Conservation (phyloP, 2,797 vertebrate genomes). For the Sebastes trivittatus region DNA sequence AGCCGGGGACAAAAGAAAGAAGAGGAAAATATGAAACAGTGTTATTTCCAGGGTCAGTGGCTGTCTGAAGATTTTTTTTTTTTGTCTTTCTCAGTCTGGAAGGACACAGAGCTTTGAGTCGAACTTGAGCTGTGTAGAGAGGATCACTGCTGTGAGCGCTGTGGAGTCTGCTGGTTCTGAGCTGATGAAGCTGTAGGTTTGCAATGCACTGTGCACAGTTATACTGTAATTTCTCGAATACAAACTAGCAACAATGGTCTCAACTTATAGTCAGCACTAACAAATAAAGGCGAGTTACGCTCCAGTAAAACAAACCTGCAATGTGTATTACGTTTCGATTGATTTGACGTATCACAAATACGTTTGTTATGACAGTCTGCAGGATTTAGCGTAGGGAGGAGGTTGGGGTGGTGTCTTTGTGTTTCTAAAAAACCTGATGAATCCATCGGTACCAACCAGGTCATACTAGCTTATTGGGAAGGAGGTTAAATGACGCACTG, state of each 20-base stretch:
- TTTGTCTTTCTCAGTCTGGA: conserved; percentile 15
- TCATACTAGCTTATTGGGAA: no score
- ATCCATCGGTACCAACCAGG: no score
- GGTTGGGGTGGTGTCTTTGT: no score
- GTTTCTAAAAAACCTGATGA: no score
- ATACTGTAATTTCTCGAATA: not conserved
- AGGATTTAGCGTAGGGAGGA: no score
- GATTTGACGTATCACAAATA: no score
- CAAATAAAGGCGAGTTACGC: not conserved
- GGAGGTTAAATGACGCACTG: no score
- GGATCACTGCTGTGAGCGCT: not conserved
- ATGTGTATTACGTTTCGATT: not conserved
- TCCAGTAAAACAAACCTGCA: not conserved
- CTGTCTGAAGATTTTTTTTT: conserved; percentile 32
- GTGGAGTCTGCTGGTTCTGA: not conserved
- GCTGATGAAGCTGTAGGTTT: conserved; percentile 13
- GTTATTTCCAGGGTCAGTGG: conserved; percentile 59
- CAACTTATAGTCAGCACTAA: not conserved
- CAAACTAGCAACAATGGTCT: not conserved
- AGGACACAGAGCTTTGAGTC: conserved; percentile 9
- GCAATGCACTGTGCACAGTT: not conserved
- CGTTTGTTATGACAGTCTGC: no score
- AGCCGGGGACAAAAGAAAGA: conserved; percentile 49
- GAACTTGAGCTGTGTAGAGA: not conserved
- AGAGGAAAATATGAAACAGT: conserved; percentile 59